Evolutionary conservation across 2,113 vertebrate genomes (phyloP), one percentile per base, ranked within the genome.

Genomic region (Chascanopsetta lugubris): DNA sequence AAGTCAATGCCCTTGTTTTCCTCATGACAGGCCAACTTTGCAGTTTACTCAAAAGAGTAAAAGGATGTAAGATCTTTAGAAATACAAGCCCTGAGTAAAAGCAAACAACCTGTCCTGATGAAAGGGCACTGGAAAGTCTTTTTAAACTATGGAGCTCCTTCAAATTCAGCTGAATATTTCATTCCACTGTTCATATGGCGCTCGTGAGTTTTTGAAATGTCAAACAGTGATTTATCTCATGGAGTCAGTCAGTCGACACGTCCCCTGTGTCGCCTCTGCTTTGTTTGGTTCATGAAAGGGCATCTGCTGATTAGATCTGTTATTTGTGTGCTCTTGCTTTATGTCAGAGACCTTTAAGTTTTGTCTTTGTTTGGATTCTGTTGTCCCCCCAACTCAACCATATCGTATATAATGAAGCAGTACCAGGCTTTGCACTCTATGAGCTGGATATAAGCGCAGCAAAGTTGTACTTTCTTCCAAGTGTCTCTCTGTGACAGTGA

Each of bases 271-370:
- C 38, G 51, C 50, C 8, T 25, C 0, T 32, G 63, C 32, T 71
- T 74, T 60, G 56, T 63, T 77, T 63, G 36, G 63, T 54, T 63
- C 24, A 27, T 67, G 15, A 86, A 86, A 86, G 82, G 77, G 51
- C 82, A 77, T 85, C 61, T 72, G 56, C 40, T 73, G 69, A 74
- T 76, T 46, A 65, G 63, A 71, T 77, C 48, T 72, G 69, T 42
- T 17, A 24, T 49, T 34, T 47, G 32, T 42, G 10, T 27, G 22
- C 30, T 15, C 4, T 57, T 29, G 6, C 43, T 18, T 75, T 26
- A 5, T 59, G 62, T 68, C 46, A 53, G 47, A 84, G 77, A 87
- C 85, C 83, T 86, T 86, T 85, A 21, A 26, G 46, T 54, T 61
- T 63, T 48, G 50, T 56, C 66, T 60, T n/a, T 53, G 59, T 50